Evolutionary conservation across 2,888 invertebrate species (phyloP).

Genomic region (Petrophora chlorosata): DNA sequence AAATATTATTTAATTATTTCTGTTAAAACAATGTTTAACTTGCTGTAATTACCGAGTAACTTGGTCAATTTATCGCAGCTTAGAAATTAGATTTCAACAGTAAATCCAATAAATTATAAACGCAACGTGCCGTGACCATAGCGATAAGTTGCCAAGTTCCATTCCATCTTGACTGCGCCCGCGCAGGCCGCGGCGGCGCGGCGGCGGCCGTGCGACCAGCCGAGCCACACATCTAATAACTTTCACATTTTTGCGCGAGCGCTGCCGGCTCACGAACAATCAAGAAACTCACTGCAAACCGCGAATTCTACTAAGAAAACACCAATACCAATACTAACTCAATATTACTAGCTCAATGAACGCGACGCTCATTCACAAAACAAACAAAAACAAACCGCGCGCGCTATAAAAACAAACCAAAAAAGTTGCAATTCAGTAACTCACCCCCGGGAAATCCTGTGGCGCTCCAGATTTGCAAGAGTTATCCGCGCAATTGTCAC

Average conservation of each 20-base stretch:
- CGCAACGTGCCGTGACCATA: conserved; percentile 21
- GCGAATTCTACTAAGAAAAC: conserved; percentile 27
- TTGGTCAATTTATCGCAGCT: not conserved
- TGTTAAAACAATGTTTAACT: too few relatives aligned
- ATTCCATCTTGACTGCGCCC: conserved; percentile 22
- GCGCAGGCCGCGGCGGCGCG: conserved; percentile 5
- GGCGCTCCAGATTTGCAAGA: conserved; percentile 72
- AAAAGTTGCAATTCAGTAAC: conserved; percentile 2
- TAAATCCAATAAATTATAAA: conserved; percentile 7
- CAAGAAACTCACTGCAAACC: conserved; percentile 16
- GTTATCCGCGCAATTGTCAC: conserved; percentile 55
- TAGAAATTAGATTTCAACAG: conserved; percentile 5
- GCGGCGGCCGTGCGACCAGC: conserved; percentile 12
- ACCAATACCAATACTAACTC: too few relatives aligned
- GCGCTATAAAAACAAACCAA: conserved; percentile 5
- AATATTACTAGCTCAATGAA: conserved; percentile 43
- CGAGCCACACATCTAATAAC: conserved; percentile 48
- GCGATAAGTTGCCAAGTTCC: conserved; percentile 27
- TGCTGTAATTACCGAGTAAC: too few relatives aligned
- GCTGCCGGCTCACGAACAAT: conserved; percentile 27
- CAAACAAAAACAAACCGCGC: conserved; percentile 47
- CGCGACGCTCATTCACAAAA: conserved; percentile 48
- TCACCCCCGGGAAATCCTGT: conserved; percentile 64
- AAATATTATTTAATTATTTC: too few relatives aligned
- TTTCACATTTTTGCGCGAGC: conserved; percentile 63